Evolutionary conservation across 2,113 vertebrate species (phyloP).

Genomic region (Labeo catla): DNA sequence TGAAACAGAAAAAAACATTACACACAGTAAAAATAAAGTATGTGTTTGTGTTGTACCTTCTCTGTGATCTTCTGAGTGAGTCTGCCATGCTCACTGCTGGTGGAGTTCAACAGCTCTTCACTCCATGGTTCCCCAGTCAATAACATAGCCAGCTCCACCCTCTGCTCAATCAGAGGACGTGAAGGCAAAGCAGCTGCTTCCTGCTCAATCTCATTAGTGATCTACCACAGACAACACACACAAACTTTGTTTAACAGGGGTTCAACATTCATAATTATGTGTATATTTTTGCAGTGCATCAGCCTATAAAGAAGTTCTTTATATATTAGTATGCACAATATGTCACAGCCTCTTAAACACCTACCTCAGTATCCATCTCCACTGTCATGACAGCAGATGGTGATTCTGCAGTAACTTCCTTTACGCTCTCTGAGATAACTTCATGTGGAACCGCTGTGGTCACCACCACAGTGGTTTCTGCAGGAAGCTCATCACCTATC

Average conservation of each 20-base stretch:
- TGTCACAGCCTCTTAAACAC: neutral
- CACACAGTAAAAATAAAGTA: neutral
- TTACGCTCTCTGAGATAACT: slow-evolving; percentile 1
- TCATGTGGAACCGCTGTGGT: neutral
- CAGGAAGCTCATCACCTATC: neutral
- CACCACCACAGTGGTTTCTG: neutral
- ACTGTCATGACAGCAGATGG: neutral
- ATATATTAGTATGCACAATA: neutral
- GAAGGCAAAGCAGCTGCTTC: slow-evolving; percentile 66
- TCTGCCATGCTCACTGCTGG: slow-evolving; percentile 66
- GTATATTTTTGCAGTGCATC: neutral
- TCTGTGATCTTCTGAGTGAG: slow-evolving; percentile 81
- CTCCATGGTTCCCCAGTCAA: slow-evolving; percentile 80
- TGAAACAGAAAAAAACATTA: neutral
- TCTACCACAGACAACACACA: slow-evolving; percentile 67
- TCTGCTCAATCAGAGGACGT: slow-evolving; percentile 74
- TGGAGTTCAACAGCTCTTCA: slow-evolving; percentile 78
- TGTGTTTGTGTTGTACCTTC: slow-evolving; percentile 73
- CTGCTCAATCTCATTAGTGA: slow-evolving; percentile 85
- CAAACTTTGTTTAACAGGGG: neutral
- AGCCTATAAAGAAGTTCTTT: neutral
- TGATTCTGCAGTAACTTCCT: slow-evolving; percentile 25
- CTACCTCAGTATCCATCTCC: slow-evolving; percentile 31
- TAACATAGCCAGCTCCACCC: slow-evolving; percentile 85
- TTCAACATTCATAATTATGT: neutral